Base-by-base conservation (phyloP, 2,797 vertebrate genomes). In the Octomys mimax region DNA sequence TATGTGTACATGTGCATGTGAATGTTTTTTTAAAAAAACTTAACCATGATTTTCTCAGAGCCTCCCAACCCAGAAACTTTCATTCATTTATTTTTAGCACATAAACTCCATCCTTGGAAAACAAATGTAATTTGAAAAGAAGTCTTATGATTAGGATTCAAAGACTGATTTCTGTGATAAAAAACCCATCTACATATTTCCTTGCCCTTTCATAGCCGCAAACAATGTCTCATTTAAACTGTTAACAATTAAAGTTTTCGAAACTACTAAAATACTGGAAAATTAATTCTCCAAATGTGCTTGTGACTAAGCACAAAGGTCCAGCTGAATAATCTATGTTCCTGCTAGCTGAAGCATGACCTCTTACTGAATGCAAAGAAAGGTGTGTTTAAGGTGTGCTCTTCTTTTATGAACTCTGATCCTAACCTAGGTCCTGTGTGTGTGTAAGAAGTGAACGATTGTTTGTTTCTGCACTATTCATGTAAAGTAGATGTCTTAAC, bases 221-320 rank as follows among this genome's bases (percentile, higher is more conserved):
- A 88, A 84, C 8, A 84, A 31, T 46, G 90, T 95, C 49, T 92
- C 22, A 66, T 80, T 95, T 95, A 92, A 92, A 95, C 89, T 82
- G 79, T 31, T 68, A 87, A 66, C 26, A 42, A 61, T 54, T 82
- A 33, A 78, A 85, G 62, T 49, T 22, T 90, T 92, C 31, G 36
- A 95, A 89, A 26, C 54, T 75, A 3, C 8, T 64, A 36, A 91
- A 81, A 87, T 73, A 73, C 19, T 46, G 1, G 46, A 54, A 71
- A 84, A 66, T 88, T 71, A 71, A 80, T 86, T 95, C 96, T 71
- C 46, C 11, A 78, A 33, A 87, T 49, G 6, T 77, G 73, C 90
- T 86, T 62, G 70, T 87, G 21, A 39, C 13, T 54, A 77, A 73
- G n/a, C 85, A 12, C 11, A 11, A 54, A 73, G 19, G 5, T 52